Conservation (phyloP, 2,888 invertebrate species). For the Acrocera orbiculus region DNA sequence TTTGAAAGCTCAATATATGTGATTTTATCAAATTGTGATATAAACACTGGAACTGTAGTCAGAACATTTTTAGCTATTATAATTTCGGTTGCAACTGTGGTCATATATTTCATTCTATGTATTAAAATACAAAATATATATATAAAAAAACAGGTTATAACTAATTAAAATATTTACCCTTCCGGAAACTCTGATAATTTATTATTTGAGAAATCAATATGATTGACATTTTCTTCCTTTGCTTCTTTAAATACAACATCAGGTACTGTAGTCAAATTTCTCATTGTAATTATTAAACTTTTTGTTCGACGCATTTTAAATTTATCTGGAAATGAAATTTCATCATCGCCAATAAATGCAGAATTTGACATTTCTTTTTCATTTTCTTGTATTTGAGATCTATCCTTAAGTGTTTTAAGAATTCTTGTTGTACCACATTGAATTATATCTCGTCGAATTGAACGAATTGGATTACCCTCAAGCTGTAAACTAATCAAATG, state of each 20-base stretch:
- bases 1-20: conserved; percentile 57
- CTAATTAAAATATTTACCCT: conserved; percentile 34
- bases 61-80: conserved; percentile 57
- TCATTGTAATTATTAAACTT: conserved; percentile 28
- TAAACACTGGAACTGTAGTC: conserved; percentile 41
- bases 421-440: conserved; percentile 69
- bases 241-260: conserved; percentile 54
- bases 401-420: conserved; percentile 57
- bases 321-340: conserved; percentile 28
- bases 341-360: conserved; percentile 25
- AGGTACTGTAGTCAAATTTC: conserved; percentile 47
- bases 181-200: conserved; percentile 46
- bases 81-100: conserved; percentile 42
- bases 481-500: conserved; percentile 66
- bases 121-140: conserved; percentile 11
- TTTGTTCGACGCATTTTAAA: conserved; percentile 35
- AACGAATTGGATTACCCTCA: conserved; percentile 72
- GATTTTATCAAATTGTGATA: conserved; percentile 43
- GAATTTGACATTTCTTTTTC: no score
- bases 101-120: conserved; percentile 33
- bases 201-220: conserved; percentile 70
- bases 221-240: conserved; percentile 48
- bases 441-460: conserved; percentile 65
- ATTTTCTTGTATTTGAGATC: no score
- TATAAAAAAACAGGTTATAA: conserved; percentile 4